A percentile compares a stretch with the other conserved stretches of the same genome.
phyloP scores from a whole-genome alignment of 1,140 invertebrate species.

The Cherax quadricarinatus region DNA sequence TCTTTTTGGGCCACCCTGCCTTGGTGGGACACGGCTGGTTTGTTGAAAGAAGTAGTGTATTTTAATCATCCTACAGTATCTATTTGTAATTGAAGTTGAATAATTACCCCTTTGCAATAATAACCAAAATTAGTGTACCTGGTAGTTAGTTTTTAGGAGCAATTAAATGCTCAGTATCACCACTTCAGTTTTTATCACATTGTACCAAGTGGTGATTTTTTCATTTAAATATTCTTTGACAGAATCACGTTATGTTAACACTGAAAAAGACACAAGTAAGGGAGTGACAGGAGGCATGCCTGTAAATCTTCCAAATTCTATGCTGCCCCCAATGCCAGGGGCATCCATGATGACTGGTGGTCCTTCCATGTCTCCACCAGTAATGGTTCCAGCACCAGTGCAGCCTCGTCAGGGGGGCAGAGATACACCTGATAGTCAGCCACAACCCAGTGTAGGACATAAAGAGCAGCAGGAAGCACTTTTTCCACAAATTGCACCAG shows the following conservation, averaged over 20 bases:
- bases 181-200: too few species aligned
- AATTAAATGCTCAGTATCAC: too few species aligned
- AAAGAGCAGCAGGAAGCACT: slow-evolving; percentile 22
- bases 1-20: too few species aligned
- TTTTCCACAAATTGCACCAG: not conserved
- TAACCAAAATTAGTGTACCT: too few species aligned
- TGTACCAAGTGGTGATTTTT: too few species aligned
- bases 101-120: too few species aligned
- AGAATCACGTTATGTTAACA: slow-evolving; percentile 53
- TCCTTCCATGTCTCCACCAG: slow-evolving; percentile 15
- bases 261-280: slow-evolving; percentile 7
- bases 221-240: not conserved
- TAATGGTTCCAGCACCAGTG: slow-evolving; percentile 27
- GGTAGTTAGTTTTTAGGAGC: too few species aligned
- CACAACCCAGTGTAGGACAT: not conserved
- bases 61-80: too few species aligned
- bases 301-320: not conserved
- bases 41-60: too few species aligned
- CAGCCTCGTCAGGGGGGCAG: slow-evolving; percentile 1
- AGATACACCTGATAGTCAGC: not conserved
- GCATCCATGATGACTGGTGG: not conserved
- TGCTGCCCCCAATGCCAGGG: slow-evolving; percentile 31
- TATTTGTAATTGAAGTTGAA: too few species aligned
- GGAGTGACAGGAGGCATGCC: slow-evolving; percentile 1
- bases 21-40: too few species aligned